Conservation (phyloP, 1,140 invertebrate genomes). For the Diachasma alloeum region DNA sequence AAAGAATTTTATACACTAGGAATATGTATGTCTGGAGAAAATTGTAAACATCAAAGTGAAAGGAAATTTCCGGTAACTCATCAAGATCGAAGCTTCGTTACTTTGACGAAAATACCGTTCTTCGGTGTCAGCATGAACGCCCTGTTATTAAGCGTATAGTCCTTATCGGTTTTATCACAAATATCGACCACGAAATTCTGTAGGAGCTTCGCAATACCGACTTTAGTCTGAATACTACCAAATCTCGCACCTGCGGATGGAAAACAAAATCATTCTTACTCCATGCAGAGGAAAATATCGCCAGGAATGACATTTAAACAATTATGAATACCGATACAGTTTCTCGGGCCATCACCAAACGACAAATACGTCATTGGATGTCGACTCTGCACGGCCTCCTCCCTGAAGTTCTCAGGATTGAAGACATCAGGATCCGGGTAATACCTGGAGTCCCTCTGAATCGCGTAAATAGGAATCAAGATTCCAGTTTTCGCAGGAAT, state of each 20-base stretch:
- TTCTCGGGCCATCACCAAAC: slow-evolving; percentile 77
- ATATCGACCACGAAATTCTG: slow-evolving; percentile 54
- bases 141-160: slow-evolving; percentile 37
- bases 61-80: too few relatives aligned
- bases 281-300: background rate
- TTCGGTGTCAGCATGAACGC: slow-evolving; percentile 39
- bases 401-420: slow-evolving; percentile 70
- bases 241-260: slow-evolving; percentile 52
- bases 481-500: slow-evolving; percentile 60
- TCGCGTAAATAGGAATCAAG: slow-evolving; percentile 62
- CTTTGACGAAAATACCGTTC: slow-evolving; percentile 40
- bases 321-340: slow-evolving; percentile 72
- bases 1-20: too few relatives aligned
- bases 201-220: slow-evolving; percentile 61
- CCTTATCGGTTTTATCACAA: slow-evolving; percentile 49
- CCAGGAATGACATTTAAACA: background rate
- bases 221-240: slow-evolving; percentile 63
- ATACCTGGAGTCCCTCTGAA: slow-evolving; percentile 69
- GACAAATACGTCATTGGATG: slow-evolving; percentile 70
- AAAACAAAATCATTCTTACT: background rate
- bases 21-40: too few relatives aligned
- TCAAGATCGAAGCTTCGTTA: background rate
- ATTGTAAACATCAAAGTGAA: too few relatives aligned
- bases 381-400: slow-evolving; percentile 60
- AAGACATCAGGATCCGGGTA: slow-evolving; percentile 69